Evolutionary conservation across 30 jellyfish, hydroid and myxozoan genomes (phyloP), one percentile per base, ranked within the genome.

Genomic region (Hydractinia symbiolongicarpus): DNA sequence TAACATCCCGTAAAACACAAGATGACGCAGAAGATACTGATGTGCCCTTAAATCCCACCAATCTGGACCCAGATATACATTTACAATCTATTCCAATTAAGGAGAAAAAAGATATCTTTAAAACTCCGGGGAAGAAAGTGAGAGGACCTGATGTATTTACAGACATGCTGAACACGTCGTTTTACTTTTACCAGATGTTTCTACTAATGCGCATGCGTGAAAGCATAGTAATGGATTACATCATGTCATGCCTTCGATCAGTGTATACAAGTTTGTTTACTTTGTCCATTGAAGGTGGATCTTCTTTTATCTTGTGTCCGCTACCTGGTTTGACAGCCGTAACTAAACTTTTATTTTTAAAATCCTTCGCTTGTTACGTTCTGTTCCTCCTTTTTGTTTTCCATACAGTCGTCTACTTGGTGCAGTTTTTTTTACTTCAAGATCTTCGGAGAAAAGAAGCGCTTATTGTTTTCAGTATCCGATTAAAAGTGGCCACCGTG

Each of bases 401-500:
- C 83, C 88, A 92, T 66, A 60, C 76, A 5, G 14, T 67, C 19
- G 73, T 68, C 16, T 66, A 79, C 61, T 15, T 79, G 51, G 19
- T 55, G 83, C 85, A 79, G 50, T 54, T 52, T 77, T 77, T 77
- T 13, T 16, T 77, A 17, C 62, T 61, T 30, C 58, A 79, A 40
- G 83, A 79, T 51, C 14, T 15, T 9, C 61, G 82, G 5, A 79
- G 66, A n/a, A 61, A 79, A 14, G 67, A 82, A 58, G 67, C 84
- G 8, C 16, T 44, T 20, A 8, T 49, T 4, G 14, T 79, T 4
- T 83, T 86, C 77, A 83, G 90, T 20, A 87, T 87, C 11, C 95
- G 98, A 8, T 93, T 92, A 51, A 71, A 92, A 69, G 98, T 92
- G 8, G 89, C 98, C 8, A 86, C 98, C 67, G 84, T 92, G 51